Evolutionary conservation across 2,113 vertebrate genomes (phyloP), one percentile per base, ranked within the genome.

Genomic region (Hirundichthys speculiger): DNA sequence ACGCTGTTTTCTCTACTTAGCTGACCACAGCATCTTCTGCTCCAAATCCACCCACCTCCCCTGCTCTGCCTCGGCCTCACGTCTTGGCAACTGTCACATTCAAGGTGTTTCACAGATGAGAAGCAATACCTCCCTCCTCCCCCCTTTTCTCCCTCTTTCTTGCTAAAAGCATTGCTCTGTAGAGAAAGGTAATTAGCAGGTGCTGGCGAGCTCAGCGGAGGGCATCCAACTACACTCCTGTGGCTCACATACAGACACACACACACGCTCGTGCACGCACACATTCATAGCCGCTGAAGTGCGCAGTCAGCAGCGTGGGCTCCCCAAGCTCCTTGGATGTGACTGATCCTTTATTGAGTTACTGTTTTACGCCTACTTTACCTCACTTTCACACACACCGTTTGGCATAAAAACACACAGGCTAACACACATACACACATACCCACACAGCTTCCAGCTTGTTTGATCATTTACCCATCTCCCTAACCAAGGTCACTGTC

Each of bases 11-110:
- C 88, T 95, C 93, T 93, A 96, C 95, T 96, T 97, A 96, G 96
- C 97, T 99, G 96, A 98, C 95, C 96, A 95, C 95, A 96, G 96
- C 96, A 98, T 95, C 95, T 99, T 96, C 94, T 91, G 91, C 94
- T 85, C 92, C 94, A 86, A 85, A 85, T 55, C 83, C 83, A 62
- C 84, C 85, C 86, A 69, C 86, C 84, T 80, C 70, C 75, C 83
- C 53, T 54, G 14, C 79, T 64, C 92, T 90, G 93, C 93, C 94
- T 94, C 92, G 92, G 95, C 94, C 94, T 94, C 94, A 95, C 92
- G 94, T 96, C 95, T 97, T 96, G 94, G 96, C 96, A 97, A 95
- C 94, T 96, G 96, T 96, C 95, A 98, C 95, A 95, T 96, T 96
- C 96, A 98, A 97, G 95, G 90, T 95, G 94, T 96, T 98, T 96